A percentile compares a stretch with the other conserved stretches of the same genome.
Evolutionary conservation across 1,140 invertebrate species (phyloP).

Genomic region (Trypoxylus dichotomus): DNA sequence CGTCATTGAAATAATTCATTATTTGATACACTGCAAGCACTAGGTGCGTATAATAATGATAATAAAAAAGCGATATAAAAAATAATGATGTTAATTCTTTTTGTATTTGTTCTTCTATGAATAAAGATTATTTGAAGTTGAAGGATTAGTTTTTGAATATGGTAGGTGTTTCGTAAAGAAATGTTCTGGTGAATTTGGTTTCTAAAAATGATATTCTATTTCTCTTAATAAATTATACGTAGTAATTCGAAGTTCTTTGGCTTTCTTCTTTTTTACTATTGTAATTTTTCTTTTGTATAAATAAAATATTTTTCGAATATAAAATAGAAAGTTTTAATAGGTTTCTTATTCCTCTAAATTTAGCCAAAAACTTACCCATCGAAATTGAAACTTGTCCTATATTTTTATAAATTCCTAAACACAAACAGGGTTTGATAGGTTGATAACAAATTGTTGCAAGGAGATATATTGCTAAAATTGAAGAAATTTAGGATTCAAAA

Average conservation of each 20-base stretch:
- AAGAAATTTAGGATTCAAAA: too few species aligned
- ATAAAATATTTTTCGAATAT: not conserved
- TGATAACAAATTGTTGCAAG: too few species aligned
- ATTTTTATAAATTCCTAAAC: too few species aligned
- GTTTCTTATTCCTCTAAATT: too few species aligned
- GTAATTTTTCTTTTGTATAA: not conserved
- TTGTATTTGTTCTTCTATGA: constrained; percentile 30
- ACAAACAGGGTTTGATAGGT: too few species aligned
- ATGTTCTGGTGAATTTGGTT: not conserved
- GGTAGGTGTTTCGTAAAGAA: not conserved
- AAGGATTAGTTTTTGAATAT: constrained; percentile 4
- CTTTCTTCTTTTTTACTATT: not conserved
- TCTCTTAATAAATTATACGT: not conserved
- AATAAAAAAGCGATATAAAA: not conserved
- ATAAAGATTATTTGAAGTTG: constrained; percentile 32
- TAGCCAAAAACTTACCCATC: too few species aligned
- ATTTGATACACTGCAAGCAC: constrained; percentile 25
- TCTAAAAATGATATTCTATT: not conserved
- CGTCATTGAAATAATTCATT: constrained; percentile 8
- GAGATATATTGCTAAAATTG: too few species aligned
- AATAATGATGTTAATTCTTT: constrained; percentile 24
- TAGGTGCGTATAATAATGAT: constrained; percentile 19
- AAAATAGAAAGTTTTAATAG: not conserved
- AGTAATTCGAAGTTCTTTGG: not conserved
- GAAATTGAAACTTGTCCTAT: too few species aligned